Percentiles rank a stretch among this genome's conserved stretches.
Evolutionary conservation across 2,888 invertebrate species (phyloP).

Genomic region (Pollenia labialis): DNA sequence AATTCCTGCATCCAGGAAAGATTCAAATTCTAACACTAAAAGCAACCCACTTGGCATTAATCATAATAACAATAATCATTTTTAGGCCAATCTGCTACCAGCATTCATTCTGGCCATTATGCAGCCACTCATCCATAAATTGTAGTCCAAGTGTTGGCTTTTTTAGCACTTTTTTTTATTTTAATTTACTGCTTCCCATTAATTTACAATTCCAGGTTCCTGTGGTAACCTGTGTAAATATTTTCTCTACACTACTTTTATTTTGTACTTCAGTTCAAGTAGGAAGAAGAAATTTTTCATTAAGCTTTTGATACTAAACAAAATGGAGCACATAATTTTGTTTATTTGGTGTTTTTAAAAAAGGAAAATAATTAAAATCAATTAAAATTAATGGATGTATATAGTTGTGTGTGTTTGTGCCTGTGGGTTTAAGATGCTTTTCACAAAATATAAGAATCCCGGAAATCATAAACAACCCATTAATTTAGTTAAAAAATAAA

Average conservation of each 20-base stretch:
- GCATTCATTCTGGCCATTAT: background rate
- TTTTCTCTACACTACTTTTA: conserved; percentile 1
- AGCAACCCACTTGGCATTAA: conserved; percentile 49
- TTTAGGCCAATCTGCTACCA: conserved; percentile 53
- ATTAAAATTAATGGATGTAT: conserved; percentile 63
- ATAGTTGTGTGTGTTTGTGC: background rate
- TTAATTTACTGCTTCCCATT: conserved; percentile 13
- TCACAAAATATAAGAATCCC: conserved; percentile 44
- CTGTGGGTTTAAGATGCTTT: background rate
- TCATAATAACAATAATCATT: conserved; percentile 29
- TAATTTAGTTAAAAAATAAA: conserved; percentile 41
- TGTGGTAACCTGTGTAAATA: background rate
- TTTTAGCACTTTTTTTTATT: background rate
- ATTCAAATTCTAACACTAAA: conserved; percentile 20
- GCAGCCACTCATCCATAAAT: conserved; percentile 40
- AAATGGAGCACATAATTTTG: conserved; percentile 53
- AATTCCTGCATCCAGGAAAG: conserved; percentile 40
- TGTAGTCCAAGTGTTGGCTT: conserved; percentile 29
- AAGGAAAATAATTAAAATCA: conserved; percentile 65
- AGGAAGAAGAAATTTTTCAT: conserved; percentile 39
- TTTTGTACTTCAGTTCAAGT: conserved; percentile 19
- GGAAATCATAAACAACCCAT: conserved; percentile 56
- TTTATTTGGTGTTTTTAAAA: conserved; percentile 40
- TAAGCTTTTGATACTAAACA: conserved; percentile 42
- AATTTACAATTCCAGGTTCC: background rate